Conservation (phyloP, 2,797 vertebrate genomes). For the Sus cebifrons region DNA sequence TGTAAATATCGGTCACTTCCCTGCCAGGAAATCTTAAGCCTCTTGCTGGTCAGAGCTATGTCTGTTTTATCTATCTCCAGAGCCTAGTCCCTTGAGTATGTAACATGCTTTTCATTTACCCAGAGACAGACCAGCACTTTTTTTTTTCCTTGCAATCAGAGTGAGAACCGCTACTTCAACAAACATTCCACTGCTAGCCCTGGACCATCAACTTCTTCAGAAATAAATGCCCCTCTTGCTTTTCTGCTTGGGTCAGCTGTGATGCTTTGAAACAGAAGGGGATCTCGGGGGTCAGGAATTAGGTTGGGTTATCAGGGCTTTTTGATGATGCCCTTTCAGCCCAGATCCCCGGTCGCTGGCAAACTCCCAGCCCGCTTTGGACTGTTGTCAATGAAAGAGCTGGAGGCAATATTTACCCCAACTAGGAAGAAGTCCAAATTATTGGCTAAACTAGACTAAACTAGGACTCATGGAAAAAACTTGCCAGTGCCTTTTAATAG, state of each 20-base stretch:
- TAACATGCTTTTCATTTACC: not conserved
- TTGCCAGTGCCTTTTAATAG: conserved; percentile 58
- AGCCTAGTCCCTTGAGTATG: not conserved
- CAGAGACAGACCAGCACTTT: not conserved
- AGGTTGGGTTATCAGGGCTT: not conserved
- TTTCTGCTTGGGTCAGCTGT: not conserved
- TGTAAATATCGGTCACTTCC: too few species aligned
- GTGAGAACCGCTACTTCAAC: not conserved
- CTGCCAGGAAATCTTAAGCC: not conserved
- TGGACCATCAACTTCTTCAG: not conserved
- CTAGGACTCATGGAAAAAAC: conserved; percentile 59
- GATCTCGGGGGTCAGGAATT: not conserved
- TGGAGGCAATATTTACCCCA: conserved; percentile 48
- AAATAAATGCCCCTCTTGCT: not conserved
- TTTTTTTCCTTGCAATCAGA: not conserved
- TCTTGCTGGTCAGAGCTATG: not conserved
- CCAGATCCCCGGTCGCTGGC: not conserved
- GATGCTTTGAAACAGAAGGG: conserved; percentile 19
- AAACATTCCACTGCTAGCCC: not conserved
- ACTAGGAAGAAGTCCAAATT: conserved; percentile 61
- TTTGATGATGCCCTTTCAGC: not conserved
- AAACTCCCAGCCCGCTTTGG: not conserved
- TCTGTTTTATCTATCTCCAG: not conserved
- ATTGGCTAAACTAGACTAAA: conserved; percentile 73
- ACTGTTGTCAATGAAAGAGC: conserved; percentile 22